Evolutionary conservation across 2,888 invertebrate genomes (phyloP).

Genomic region (Drosophila fungiperda): DNA sequence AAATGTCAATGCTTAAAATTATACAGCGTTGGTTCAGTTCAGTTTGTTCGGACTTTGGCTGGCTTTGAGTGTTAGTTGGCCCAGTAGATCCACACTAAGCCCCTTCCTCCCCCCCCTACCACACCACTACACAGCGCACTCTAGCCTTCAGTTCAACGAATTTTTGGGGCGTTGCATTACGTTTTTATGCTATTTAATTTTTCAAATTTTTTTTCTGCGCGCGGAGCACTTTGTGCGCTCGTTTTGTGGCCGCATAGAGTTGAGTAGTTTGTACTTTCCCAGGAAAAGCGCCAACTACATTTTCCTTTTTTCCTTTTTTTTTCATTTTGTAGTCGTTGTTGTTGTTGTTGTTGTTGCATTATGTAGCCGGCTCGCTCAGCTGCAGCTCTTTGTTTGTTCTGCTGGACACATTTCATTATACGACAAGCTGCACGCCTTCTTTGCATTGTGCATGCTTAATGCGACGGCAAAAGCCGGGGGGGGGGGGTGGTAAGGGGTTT

Average conservation of each 20-base stretch:
- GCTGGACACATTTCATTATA: constrained; percentile 76
- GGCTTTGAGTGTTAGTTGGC: constrained; percentile 3
- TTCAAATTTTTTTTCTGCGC: constrained; percentile 53
- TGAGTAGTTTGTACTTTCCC: constrained; percentile 53
- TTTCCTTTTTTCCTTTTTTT: constrained; percentile 37
- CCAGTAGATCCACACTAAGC: too few species aligned
- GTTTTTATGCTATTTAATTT: constrained; percentile 79
- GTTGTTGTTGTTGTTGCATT: not conserved
- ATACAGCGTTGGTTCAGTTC: constrained; percentile 63
- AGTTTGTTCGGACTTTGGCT: constrained; percentile 31
- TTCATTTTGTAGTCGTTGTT: not conserved
- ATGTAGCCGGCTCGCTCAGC: constrained; percentile 17
- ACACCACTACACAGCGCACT: not conserved
- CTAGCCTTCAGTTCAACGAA: constrained; percentile 42
- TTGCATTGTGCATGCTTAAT: constrained; percentile 56
- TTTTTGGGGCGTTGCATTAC: constrained; percentile 71
- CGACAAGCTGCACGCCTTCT: constrained; percentile 39
- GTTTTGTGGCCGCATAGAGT: constrained; percentile 67
- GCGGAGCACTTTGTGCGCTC: constrained; percentile 30
- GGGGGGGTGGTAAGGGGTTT: constrained; percentile 9
- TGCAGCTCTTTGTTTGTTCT: constrained; percentile 66
- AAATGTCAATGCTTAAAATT: constrained; percentile 80
- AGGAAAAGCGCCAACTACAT: constrained; percentile 65
- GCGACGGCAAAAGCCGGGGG: constrained; percentile 2
- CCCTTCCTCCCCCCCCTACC: not conserved